phyloP scores from a whole-genome alignment of 2,797 vertebrate species.

The Anomalospiza imberbis region DNA sequence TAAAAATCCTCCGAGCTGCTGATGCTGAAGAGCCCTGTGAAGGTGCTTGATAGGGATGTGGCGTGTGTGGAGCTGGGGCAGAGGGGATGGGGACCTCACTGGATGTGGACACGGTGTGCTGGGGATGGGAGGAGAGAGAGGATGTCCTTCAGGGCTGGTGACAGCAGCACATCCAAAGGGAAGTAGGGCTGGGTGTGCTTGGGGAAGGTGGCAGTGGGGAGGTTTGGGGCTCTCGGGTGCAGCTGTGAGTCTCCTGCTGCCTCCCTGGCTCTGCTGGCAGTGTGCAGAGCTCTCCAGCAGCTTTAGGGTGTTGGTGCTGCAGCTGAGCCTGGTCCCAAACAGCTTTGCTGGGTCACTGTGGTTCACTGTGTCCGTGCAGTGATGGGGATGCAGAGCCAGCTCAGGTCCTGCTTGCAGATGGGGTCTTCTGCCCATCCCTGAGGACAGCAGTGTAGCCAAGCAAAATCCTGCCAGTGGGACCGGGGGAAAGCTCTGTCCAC shows the following conservation, averaged over 20 bases:
- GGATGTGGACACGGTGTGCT: rapidly evolving
- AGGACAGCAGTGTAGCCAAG: neutral
- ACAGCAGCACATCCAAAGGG: rapidly evolving
- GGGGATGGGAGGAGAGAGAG: neutral
- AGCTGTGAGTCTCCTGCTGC: rapidly evolving
- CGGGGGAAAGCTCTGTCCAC: rapidly evolving
- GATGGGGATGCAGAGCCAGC: rapidly evolving
- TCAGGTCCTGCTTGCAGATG: neutral
- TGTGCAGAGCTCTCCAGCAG: rapidly evolving
- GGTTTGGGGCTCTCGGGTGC: neutral
- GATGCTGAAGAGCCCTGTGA: neutral
- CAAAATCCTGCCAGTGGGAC: rapidly evolving
- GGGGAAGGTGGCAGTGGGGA: neutral
- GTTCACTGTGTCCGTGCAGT: neutral
- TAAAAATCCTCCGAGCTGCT: neutral
- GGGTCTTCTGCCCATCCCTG: rapidly evolving
- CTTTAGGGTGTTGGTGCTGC: neutral
- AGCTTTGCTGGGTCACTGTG: neutral
- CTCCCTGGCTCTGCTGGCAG: neutral
- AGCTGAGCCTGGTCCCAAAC: neutral
- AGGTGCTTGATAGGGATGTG: rapidly evolving
- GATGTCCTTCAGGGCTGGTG: rapidly evolving
- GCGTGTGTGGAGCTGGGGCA: neutral
- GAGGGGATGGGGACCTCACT: neutral
- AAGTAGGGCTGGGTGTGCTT: neutral